Base-by-base conservation (phyloP, 2,113 vertebrate genomes). In the Rhinoderma darwinii region DNA sequence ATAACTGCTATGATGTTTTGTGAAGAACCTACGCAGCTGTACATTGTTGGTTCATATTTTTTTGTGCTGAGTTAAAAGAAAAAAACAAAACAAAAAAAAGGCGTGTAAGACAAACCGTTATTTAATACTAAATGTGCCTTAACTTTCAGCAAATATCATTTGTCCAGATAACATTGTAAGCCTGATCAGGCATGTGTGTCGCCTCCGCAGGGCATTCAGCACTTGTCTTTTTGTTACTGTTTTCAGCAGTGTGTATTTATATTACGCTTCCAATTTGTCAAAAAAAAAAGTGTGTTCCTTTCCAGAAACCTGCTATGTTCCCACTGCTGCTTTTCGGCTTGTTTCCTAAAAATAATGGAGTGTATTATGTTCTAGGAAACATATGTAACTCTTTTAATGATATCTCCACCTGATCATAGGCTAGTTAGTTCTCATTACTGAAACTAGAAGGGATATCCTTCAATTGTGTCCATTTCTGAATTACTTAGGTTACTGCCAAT, bases 331-430 rank as follows among this genome's bases (percentile, higher is more conserved):
- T 6, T 79, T 39, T 15, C 14, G n/a, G 10, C 22, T 56, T 78
- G 25, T 5, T 4, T 39, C 50, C 35, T 27, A 61, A 56, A 51
- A 59, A 61, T 61, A 80, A 61, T 17, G 14, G 22, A 17, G 37
- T 17, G n/a, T 63, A 14, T 44, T 80, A 41, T 44, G 5, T 82
- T 82, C n/a, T 63, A 82, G 25, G 41, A 82, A 82, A 47, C 79
- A 81, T 81, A 20, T 82, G 51, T 59, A 41, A 80, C 43, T 43
- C 25, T 82, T 44, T 66, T 66, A 82, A 82, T 54, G 35, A 63
- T 81, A 81, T 63, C n/a, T 30, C 14, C 51, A 27, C n/a, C 56
- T 32, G 79, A 63, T 82, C 59, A 20, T 18, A 66, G 22, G 39
- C 41, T 82, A 82, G 25, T 82, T 66, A 44, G 14, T 32, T n/a